Evolutionary conservation across 53 echinoderm and acorn worm species (phyloP).

Genomic region (Crossaster papposus): DNA sequence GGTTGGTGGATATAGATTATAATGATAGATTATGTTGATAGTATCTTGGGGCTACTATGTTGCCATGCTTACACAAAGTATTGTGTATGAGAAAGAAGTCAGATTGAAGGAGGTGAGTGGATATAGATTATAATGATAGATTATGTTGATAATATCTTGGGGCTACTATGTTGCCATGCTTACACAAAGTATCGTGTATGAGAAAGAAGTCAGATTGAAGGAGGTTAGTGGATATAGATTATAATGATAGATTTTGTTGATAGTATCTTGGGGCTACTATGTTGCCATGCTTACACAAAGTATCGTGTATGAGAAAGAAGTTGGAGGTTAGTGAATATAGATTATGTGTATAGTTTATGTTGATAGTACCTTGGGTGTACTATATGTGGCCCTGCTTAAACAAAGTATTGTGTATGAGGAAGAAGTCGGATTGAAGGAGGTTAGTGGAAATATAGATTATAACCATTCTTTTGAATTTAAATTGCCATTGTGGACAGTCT

Average conservation of each 20-base stretch:
- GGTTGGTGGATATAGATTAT: constrained; percentile 66
- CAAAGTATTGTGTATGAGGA: constrained; percentile 96
- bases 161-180: constrained; percentile 94
- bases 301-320: constrained; percentile 97
- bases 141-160: constrained; percentile 88
- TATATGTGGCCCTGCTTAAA: constrained; percentile 93
- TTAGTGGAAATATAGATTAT: constrained; percentile 50
- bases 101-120: constrained; percentile 92
- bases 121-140: too few species aligned
- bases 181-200: constrained; percentile 92
- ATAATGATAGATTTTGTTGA: constrained; percentile 93
- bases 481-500: background rate
- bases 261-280: constrained; percentile 86
- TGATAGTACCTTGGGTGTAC: constrained; percentile 90
- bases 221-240: constrained; percentile 75
- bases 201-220: constrained; percentile 93
- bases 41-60: constrained; percentile 90
- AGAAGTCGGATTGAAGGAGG: constrained; percentile 94
- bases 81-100: constrained; percentile 97
- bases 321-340: constrained; percentile 74
- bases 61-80: constrained; percentile 92
- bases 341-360: too few species aligned
- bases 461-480: too few species aligned
- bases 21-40: constrained; percentile 88
- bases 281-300: constrained; percentile 94